phyloP scores from a whole-genome alignment of 2,797 vertebrate species.

The Pteropus rufus region DNA sequence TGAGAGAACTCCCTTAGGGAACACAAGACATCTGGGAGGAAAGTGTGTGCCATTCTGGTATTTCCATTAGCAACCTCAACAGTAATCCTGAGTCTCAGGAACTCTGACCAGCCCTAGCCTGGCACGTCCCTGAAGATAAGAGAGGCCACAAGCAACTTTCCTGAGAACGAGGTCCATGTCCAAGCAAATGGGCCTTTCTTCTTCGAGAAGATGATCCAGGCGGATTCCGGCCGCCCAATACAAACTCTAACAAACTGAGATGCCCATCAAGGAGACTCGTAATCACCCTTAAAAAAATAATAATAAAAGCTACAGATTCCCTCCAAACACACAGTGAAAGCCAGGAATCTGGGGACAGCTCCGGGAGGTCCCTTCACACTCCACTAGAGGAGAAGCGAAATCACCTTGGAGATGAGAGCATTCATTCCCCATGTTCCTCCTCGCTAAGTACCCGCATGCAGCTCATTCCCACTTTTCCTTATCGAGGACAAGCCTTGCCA shows the following conservation, averaged over 20 bases:
- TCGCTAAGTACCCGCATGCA: accelerated
- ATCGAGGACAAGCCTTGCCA: neutral
- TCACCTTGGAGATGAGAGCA: neutral
- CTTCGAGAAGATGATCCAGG: neutral
- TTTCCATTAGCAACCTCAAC: neutral
- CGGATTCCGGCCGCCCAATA: neutral
- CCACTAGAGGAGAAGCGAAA: neutral
- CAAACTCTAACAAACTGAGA: neutral
- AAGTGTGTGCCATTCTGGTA: accelerated
- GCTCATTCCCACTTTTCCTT: neutral
- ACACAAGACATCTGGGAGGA: neutral
- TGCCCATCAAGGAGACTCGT: neutral
- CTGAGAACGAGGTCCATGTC: neutral
- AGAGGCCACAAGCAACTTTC: neutral
- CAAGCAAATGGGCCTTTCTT: neutral
- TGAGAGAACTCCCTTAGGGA: neutral
- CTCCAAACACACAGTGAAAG: neutral
- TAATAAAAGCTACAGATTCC: neutral
- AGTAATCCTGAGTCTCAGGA: neutral
- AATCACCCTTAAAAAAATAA: neutral
- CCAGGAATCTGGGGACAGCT: neutral
- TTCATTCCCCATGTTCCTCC: neutral
- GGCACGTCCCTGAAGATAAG: neutral
- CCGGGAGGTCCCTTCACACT: neutral
- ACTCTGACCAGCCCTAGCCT: too few species aligned